Percentiles rank a stretch among this genome's conserved stretches.
Conservation (phyloP, 2,113 vertebrate genomes). For the Cyrtonyx montezumae region DNA sequence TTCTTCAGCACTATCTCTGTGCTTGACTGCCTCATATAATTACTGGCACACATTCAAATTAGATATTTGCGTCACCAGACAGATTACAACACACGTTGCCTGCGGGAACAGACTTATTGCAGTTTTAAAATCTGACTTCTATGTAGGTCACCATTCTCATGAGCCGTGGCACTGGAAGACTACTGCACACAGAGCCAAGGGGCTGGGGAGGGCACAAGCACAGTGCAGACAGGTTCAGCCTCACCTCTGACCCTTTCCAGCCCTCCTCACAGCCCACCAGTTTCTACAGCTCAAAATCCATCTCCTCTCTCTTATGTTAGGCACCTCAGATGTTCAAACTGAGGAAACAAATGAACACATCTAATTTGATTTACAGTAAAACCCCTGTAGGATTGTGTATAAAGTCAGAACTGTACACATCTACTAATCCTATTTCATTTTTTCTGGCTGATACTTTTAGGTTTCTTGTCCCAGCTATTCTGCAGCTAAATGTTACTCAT, state of each 20-base stretch:
- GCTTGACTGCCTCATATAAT: background rate
- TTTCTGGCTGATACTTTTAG: constrained; percentile 6
- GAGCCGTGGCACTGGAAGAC: background rate
- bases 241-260: background rate
- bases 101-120: background rate
- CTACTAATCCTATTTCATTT: background rate
- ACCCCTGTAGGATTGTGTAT: background rate
- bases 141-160: constrained; percentile 4
- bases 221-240: background rate
- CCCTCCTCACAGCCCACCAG: background rate
- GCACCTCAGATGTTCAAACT: background rate
- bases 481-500: constrained; percentile 19
- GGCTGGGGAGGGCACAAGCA: background rate
- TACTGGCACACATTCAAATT: background rate
- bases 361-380: background rate
- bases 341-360: background rate
- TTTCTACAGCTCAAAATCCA: background rate
- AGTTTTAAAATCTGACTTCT: background rate
- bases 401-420: background rate
- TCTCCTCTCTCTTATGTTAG: background rate
- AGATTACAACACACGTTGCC: background rate
- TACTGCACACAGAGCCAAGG: background rate
- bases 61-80: constrained; percentile 18
- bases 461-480: constrained; percentile 4
- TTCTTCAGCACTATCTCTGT: background rate